Evolutionary conservation across 2,113 vertebrate species (phyloP).

Genomic region (Lepus timidus): DNA sequence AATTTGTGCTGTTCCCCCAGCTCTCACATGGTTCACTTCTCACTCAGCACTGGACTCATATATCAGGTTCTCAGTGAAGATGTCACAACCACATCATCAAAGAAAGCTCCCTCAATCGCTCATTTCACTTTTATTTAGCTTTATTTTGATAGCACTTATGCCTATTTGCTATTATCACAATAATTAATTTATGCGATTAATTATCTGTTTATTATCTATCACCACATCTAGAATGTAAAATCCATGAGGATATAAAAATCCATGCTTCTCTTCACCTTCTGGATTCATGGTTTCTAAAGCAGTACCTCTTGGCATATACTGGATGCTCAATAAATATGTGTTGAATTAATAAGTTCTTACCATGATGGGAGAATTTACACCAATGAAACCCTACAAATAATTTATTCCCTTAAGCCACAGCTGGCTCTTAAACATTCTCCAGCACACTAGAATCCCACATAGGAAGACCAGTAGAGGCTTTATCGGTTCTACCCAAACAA

Average conservation of each 20-base stretch:
- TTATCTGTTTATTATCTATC: not conserved
- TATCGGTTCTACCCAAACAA: not conserved
- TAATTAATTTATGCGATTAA: not conserved
- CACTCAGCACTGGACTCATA: not conserved
- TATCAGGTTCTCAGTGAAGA: not conserved
- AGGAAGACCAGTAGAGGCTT: not conserved
- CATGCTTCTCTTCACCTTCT: not conserved
- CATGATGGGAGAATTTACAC: not conserved
- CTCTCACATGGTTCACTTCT: not conserved
- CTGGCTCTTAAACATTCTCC: not conserved
- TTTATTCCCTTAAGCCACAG: accelerated
- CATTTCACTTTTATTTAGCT: not conserved
- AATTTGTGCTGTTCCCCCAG: not conserved
- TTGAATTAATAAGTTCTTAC: not conserved
- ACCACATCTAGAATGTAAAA: not conserved
- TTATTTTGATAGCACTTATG: not conserved
- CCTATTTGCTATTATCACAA: not conserved
- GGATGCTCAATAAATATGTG: not conserved
- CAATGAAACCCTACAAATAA: not conserved
- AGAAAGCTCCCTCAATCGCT: not conserved
- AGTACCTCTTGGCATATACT: not conserved
- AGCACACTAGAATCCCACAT: not conserved
- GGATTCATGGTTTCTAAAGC: not conserved
- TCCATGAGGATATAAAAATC: not conserved
- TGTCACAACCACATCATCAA: not conserved